Percentiles rank a stretch among this genome's conserved stretches.
phyloP scores from a whole-genome alignment of 2,888 invertebrate genomes.

The Boloria euphrosyne region DNA sequence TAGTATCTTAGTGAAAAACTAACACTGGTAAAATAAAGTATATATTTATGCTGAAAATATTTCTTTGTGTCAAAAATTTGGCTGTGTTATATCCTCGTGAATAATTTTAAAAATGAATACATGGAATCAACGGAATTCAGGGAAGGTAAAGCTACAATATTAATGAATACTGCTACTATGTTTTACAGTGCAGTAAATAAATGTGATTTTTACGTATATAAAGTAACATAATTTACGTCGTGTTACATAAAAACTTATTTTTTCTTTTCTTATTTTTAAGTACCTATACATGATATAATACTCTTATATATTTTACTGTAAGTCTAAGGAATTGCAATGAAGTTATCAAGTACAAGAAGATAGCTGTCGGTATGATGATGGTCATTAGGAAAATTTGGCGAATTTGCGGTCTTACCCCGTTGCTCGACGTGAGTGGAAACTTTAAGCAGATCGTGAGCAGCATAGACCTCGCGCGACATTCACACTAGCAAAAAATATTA shows the following conservation, averaged over 20 bases:
- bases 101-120: no score
- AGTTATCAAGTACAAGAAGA: constrained; percentile 20
- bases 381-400: constrained; percentile 25
- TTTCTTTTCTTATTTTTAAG: not conserved
- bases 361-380: constrained; percentile 23
- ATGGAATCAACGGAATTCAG: no score
- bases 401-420: constrained; percentile 30
- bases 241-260: not conserved
- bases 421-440: constrained; percentile 26
- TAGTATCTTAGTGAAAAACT: no score
- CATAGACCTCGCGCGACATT: constrained; percentile 20
- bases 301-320: not conserved
- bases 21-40: no score
- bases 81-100: no score
- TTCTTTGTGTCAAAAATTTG: no score
- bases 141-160: no score
- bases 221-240: not conserved
- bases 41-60: no score
- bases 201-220: no score
- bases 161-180: no score
- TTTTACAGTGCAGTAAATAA: no score
- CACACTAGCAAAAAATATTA: constrained; percentile 24
- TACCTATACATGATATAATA: not conserved
- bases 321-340: constrained; percentile 14
- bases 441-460: constrained; percentile 22